These are phyloP conservation scores for Diachrysia chrysitis DNA, from an alignment of 2,888 invertebrate species.

Conservation along the genomic window DNA sequence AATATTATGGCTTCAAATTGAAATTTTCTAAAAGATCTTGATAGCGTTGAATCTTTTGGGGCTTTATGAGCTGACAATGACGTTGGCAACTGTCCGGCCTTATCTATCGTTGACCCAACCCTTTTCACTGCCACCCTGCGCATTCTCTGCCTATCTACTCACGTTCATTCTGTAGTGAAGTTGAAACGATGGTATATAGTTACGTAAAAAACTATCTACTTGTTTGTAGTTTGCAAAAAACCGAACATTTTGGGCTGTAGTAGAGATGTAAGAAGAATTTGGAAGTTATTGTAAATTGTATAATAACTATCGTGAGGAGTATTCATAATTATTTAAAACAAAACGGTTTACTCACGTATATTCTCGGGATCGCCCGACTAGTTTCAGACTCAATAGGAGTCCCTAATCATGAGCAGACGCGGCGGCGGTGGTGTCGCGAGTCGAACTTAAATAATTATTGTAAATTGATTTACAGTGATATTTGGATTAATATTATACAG, in stretches of 20 bases:
- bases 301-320: too few species aligned
- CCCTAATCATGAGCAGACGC: too few species aligned
- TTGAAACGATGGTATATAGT: conserved; percentile 53
- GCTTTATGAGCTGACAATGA: conserved; percentile 84
- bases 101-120: conserved; percentile 84
- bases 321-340: too few species aligned
- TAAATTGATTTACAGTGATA: too few species aligned
- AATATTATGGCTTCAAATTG: conserved; percentile 76
- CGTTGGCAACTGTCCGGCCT: conserved; percentile 80
- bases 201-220: conserved; percentile 25
- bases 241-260: conserved; percentile 17
- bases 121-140: conserved; percentile 81
- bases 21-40: conserved; percentile 79
- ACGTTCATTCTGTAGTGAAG: conserved; percentile 65
- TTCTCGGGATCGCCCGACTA: too few species aligned
- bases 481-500: too few species aligned
- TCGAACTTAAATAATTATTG: too few species aligned
- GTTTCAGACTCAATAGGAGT: too few species aligned
- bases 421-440: too few species aligned
- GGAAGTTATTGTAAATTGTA: too few species aligned
- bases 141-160: conserved; percentile 64
- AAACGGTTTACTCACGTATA: too few species aligned
- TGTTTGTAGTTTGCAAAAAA: conserved; percentile 28
- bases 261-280: too few species aligned
- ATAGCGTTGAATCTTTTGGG: conserved; percentile 75